phyloP scores from a whole-genome alignment of 2,797 vertebrate species.

The Perodicticus potto region DNA sequence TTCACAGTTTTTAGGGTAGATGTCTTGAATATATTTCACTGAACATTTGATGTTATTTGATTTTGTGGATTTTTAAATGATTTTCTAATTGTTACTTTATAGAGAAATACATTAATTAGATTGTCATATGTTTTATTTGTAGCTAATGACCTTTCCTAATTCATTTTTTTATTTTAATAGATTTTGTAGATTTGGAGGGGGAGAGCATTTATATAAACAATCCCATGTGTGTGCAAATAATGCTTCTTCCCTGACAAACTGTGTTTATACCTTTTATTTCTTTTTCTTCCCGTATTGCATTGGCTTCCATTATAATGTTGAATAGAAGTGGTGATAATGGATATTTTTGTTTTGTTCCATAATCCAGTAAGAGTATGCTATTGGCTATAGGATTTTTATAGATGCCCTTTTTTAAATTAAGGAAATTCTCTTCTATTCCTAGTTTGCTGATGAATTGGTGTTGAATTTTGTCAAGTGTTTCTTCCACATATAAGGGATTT shows the following conservation, averaged over 20 bases:
- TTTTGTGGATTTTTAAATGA: neutral
- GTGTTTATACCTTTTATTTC: neutral
- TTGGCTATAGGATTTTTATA: neutral
- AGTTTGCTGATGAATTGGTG: neutral
- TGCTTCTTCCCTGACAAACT: neutral
- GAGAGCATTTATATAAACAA: neutral
- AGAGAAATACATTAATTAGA: neutral
- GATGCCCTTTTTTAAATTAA: neutral
- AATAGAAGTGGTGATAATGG: neutral
- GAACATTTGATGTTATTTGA: slow-evolving; percentile 12
- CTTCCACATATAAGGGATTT: neutral
- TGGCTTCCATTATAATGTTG: neutral
- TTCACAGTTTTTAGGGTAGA: neutral
- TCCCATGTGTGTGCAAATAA: neutral
- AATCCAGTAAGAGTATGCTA: neutral
- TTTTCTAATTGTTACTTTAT: slow-evolving; percentile 1
- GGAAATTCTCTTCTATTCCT: neutral
- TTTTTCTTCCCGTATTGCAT: neutral
- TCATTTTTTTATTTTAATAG: slow-evolving; percentile 7
- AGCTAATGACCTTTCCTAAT: neutral
- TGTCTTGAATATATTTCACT: neutral
- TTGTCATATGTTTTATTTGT: neutral
- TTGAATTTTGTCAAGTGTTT: neutral
- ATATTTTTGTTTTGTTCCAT: neutral
- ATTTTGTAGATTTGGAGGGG: neutral